Evolutionary conservation across 1,140 invertebrate genomes (phyloP), one percentile per base, ranked within the genome.

Genomic region (Ips typographus): DNA sequence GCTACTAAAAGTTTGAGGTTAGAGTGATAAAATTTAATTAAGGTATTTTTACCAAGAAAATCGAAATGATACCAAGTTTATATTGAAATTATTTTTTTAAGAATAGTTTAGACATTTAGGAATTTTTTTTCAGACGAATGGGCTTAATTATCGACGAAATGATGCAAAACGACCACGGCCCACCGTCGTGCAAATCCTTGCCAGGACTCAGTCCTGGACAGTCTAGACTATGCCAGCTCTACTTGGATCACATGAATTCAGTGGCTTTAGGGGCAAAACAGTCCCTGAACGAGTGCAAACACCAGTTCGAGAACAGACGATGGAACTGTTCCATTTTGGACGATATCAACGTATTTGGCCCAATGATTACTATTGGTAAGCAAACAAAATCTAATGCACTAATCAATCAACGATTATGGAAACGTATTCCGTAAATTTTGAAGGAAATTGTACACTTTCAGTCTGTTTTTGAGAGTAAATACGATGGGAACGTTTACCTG

Each of bases 321-420:
- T 96, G 94, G 94, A 96, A 96, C 79, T 96, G 94, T 76, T 92
- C 91, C 7, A 84, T 87, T 0, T 82, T 84, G 2, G 81, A 85
- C 2, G 88, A 94, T 74, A 87, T 88, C 37, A 89, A 87, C 2
- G 92, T 96, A 1, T 95, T 96, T 77, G 94, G 94, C 47, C 92
- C 93, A 22, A 84, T 95, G 65, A 87, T 94, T 8, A 86, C 89
- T 76, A 89, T 93, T 72, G 92, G 94, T 96, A 81, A 87, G 88
- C 22, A 22, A 22, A 22, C 22, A 22, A 22, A 22, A 22, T 22
- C 22, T 22, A 22, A 22, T 22, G 22, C 22, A 22, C 22, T 22
- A 22, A 22, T 22, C 22, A 22, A 22, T 22, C 22, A 22, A 22
- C 22, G 22, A 22, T 22, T 22, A 22, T 22, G 22, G 22, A 22